phyloP scores from a whole-genome alignment of 1,140 invertebrate genomes.

The Pseudoatta argentina region DNA sequence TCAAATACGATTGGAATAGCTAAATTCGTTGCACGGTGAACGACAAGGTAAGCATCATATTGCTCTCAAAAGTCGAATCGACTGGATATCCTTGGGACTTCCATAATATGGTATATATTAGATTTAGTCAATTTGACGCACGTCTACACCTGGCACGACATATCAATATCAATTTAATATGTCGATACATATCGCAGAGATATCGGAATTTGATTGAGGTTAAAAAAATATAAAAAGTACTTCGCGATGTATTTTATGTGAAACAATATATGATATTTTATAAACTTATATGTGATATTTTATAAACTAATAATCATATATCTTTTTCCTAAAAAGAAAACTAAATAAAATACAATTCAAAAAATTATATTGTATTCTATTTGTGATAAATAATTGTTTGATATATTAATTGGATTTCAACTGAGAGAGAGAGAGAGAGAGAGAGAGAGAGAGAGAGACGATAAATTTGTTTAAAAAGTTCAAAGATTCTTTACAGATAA shows the following conservation, averaged over 20 bases:
- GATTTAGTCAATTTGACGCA: background rate
- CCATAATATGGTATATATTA: background rate
- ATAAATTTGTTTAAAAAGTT: background rate
- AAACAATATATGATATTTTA: constrained; percentile 5
- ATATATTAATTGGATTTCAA: background rate
- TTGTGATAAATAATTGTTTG: background rate
- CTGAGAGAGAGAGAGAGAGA: background rate
- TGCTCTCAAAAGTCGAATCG: constrained; percentile 12
- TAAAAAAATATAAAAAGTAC: background rate
- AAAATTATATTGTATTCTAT: background rate
- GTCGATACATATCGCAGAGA: background rate
- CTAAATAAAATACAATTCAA: background rate
- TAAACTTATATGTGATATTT: too few relatives aligned
- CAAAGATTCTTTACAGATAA: background rate
- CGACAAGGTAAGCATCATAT: background rate
- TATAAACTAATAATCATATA: background rate
- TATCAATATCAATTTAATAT: constrained; percentile 23
- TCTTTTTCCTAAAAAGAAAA: background rate
- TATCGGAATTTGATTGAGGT: background rate
- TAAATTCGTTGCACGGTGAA: background rate
- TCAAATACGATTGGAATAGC: background rate
- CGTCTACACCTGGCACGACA: constrained; percentile 12
- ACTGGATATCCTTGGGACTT: constrained; percentile 43
- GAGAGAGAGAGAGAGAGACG: too few relatives aligned
- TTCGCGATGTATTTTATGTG: background rate